Conservation (phyloP, 2,888 invertebrate species). For the Drosophila gaucha region DNA sequence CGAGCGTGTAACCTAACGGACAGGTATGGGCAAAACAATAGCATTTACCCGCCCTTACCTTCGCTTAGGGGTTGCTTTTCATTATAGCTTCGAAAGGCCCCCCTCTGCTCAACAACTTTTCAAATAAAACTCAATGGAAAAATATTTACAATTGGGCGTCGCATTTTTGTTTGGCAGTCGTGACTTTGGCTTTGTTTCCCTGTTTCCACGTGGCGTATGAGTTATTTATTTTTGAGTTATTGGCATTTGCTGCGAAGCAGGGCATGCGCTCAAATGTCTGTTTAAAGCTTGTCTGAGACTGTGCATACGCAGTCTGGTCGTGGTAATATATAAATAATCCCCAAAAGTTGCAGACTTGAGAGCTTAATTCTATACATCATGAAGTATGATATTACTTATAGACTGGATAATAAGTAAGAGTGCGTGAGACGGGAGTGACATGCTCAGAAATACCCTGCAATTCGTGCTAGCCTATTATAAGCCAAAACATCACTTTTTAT, state of each 20-base stretch:
- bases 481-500: too few species aligned
- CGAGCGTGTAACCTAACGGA: conserved; percentile 72
- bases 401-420: too few species aligned
- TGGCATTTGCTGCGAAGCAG: conserved; percentile 43
- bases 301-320: conserved; percentile 4
- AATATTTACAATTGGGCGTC: conserved; percentile 74
- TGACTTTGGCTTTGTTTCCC: conserved; percentile 68
- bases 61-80: conserved; percentile 48
- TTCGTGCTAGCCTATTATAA: too few species aligned
- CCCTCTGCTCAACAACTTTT: conserved; percentile 57
- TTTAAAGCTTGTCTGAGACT: conserved; percentile 31
- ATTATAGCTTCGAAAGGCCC: conserved; percentile 25
- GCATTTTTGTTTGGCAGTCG: conserved; percentile 63
- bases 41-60: not conserved
- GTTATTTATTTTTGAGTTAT: conserved; percentile 77
- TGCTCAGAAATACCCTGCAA: too few species aligned
- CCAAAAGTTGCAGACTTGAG: too few species aligned
- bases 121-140: conserved; percentile 76
- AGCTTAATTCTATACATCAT: too few species aligned
- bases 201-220: conserved; percentile 60
- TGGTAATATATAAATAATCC: not conserved
- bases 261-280: conserved; percentile 26
- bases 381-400: too few species aligned
- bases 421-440: too few species aligned
- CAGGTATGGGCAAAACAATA: conserved; percentile 42